A percentile compares a stretch with the other conserved stretches of the same genome.
Conservation (phyloP, 2,797 vertebrate species). For the Rhinoraja longicauda region DNA sequence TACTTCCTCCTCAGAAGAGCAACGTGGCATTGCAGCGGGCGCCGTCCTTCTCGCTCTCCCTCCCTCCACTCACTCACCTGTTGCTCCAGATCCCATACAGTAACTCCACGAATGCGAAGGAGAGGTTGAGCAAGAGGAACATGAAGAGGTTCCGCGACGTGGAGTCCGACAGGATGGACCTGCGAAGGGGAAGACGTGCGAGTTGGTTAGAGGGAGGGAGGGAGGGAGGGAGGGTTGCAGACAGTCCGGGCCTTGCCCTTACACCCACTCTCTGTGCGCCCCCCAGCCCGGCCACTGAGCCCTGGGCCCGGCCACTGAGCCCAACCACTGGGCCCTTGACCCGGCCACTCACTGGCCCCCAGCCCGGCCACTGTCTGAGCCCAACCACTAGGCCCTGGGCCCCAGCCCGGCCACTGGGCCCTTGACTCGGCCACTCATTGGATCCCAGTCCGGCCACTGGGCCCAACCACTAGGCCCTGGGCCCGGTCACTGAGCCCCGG, state of each 20-base stretch:
- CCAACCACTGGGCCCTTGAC: conserved; percentile 16
- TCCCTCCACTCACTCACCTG: conserved; percentile 81
- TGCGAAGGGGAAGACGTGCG: conserved; percentile 44
- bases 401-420: too few species aligned
- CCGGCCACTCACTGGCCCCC: too few species aligned
- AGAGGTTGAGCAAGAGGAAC: conserved; percentile 88
- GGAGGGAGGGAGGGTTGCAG: too few species aligned
- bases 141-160: conserved; percentile 91
- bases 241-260: too few species aligned
- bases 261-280: neutral
- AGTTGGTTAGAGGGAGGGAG: neutral
- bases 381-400: too few species aligned
- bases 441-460: too few species aligned
- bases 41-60: conserved; percentile 6
- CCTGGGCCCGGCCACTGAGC: too few species aligned
- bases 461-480: too few species aligned
- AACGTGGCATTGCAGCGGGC: conserved; percentile 48
- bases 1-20: conserved; percentile 50
- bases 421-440: too few species aligned
- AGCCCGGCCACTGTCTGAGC: too few species aligned
- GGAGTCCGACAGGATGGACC: conserved; percentile 88
- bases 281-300: neutral
- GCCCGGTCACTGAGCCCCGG: too few species aligned
- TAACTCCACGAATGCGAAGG: conserved; percentile 92
- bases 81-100: conserved; percentile 93